Percentiles rank a stretch among this genome's conserved stretches.
Conservation (phyloP, 2,888 invertebrate genomes). For the Euplagia quadripunctaria region DNA sequence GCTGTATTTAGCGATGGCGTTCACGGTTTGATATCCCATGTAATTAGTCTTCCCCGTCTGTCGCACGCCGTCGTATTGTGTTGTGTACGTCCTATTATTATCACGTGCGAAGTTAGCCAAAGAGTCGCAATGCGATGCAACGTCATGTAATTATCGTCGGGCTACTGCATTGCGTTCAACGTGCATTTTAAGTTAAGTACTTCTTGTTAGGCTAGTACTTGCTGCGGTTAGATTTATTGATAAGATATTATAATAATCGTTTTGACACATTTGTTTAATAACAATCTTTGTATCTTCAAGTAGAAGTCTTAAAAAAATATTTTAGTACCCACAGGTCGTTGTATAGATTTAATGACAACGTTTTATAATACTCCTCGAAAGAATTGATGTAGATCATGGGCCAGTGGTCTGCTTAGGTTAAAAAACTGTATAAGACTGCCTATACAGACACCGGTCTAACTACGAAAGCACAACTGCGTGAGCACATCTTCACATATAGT, state of each 20-base stretch:
- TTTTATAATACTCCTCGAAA: not conserved
- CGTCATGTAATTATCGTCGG: conserved; percentile 34
- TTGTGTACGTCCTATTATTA: conserved; percentile 39
- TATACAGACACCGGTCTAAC: too few species aligned
- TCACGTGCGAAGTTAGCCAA: conserved; percentile 23
- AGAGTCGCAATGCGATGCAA: conserved; percentile 36
- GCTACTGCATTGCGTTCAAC: conserved; percentile 19
- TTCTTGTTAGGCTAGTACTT: not conserved
- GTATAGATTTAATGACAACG: too few species aligned
- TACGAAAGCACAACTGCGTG: too few species aligned
- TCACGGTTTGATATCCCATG: conserved; percentile 29
- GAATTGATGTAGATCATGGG: not conserved
- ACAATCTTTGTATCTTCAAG: not conserved
- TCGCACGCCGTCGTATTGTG: conserved; percentile 37
- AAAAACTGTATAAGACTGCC: not conserved
- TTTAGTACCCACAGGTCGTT: too few species aligned
- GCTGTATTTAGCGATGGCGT: conserved; percentile 2
- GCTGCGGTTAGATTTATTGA: not conserved
- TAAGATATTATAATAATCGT: not conserved
- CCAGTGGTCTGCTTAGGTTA: not conserved
- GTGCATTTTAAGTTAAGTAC: not conserved
- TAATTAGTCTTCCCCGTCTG: conserved; percentile 38
- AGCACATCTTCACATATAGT: too few species aligned
- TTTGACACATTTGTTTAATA: not conserved
- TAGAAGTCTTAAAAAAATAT: too few species aligned